A percentile compares a stretch with the other conserved stretches of the same genome.
Evolutionary conservation across 1,140 invertebrate species (phyloP).

Genomic region (Sinonovacula constricta): DNA sequence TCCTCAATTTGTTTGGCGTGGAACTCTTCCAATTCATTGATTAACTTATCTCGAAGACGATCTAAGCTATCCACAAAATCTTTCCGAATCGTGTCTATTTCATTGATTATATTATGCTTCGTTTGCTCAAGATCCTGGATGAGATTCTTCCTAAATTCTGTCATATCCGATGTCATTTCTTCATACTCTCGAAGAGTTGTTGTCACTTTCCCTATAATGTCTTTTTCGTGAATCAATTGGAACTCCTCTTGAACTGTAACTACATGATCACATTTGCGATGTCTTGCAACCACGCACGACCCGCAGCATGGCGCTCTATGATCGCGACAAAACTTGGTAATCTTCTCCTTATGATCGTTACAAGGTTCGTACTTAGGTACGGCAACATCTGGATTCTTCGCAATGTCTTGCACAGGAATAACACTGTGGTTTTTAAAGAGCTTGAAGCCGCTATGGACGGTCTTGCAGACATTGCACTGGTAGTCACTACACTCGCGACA

Average conservation of each 20-base stretch:
- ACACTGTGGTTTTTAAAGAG: constrained; percentile 42
- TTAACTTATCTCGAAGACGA: constrained; percentile 28
- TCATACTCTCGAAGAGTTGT: constrained; percentile 14
- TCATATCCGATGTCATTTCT: constrained; percentile 1
- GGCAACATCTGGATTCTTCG: constrained; percentile 39
- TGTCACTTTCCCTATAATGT: constrained; percentile 2
- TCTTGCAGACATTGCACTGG: constrained; percentile 45
- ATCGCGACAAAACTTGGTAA: constrained; percentile 42
- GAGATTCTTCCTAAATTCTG: constrained; percentile 29
- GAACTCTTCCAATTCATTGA: constrained; percentile 32
- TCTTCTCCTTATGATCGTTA: constrained; percentile 35
- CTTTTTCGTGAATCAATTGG: constrained; percentile 15
- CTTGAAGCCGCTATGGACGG: constrained; percentile 43
- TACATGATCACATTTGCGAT: constrained; percentile 37
- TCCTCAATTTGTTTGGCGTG: constrained; percentile 40
- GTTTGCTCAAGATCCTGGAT: constrained; percentile 28
- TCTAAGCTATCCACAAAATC: constrained; percentile 32
- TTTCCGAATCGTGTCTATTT: constrained; percentile 31
- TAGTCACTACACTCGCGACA: constrained; percentile 48
- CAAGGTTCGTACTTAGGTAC: constrained; percentile 39
- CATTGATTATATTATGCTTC: constrained; percentile 18
- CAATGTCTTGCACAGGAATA: constrained; percentile 35
- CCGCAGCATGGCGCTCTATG: constrained; percentile 34
- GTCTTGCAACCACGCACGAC: constrained; percentile 17
- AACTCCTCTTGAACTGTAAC: constrained; percentile 36